Base-by-base conservation (phyloP, 2,888 invertebrate genomes). In the Pristionchus maxplancki region DNA sequence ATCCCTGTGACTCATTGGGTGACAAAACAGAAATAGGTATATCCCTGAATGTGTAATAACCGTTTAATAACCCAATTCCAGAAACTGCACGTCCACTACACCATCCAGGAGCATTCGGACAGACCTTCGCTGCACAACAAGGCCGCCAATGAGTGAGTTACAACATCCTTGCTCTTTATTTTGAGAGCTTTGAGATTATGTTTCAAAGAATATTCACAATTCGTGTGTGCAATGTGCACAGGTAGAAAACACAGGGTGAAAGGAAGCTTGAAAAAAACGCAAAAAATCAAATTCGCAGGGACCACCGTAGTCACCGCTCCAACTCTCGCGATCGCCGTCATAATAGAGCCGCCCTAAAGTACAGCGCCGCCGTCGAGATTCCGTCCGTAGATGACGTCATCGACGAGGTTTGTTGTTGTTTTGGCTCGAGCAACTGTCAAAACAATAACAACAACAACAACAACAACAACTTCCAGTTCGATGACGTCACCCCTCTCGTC, bases 81-180 rank as follows among this genome's bases (percentile, higher is more conserved):
- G 78, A 40, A 40, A 9, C 78, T 78, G n/a, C 78, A 78, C 78
- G 28, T 78, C 13, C 78, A 78, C 48, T 78, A 78, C 78, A 78
- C 44, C n/a, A 78, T 40, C n/a, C 9, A 28, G 78, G 24, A 78
- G 78, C 78, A 44, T 48, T 44, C 78, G 9, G 44, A 44, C 28
- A 0, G n/a, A 28, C 44, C 78, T 20, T 78, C 78, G 8, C 78
- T 78, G 78, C 44, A 78, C 78, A 78, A 44, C 6, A 78, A 44
- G 44, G 44, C n/a, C 48, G 44, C 78, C n/a, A 48, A 44, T 17
- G 17, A 78, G 78, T 78, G 28, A 40, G 78, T 28, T 28, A n/a
- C 6, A 17, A 2, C 17, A 34, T 44, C n/a, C 37, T 71, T 20
- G 3, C 31, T 37, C 31, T 64, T 64, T 11, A 2, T 13, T 15